Conservation (phyloP, 2,113 vertebrate species). For the Pycnonotus jocosus region DNA sequence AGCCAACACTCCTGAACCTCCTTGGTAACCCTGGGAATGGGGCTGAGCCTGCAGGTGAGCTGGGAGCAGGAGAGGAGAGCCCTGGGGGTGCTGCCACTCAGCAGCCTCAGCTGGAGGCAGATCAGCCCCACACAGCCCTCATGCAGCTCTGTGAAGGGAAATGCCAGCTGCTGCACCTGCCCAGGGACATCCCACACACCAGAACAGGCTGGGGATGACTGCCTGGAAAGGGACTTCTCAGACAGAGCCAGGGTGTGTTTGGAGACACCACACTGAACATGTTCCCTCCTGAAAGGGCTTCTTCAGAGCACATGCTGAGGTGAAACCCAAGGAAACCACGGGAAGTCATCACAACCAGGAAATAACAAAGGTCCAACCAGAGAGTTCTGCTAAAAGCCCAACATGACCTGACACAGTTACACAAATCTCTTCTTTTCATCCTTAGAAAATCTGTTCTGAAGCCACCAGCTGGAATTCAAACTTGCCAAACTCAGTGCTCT, state of each 20-base stretch:
- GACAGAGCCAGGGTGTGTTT: not conserved
- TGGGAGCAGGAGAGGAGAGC: not conserved
- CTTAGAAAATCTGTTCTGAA: not conserved
- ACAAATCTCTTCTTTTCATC: not conserved
- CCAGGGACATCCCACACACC: not conserved
- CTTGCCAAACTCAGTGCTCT: not conserved
- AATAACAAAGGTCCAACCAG: not conserved
- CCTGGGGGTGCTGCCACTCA: not conserved
- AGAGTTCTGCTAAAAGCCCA: not conserved
- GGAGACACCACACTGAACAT: not conserved
- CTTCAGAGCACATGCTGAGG: not conserved
- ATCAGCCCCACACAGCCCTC: not conserved
- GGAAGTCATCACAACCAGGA: not conserved
- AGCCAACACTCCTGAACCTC: not conserved
- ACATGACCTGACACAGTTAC: not conserved
- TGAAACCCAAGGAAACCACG: not conserved
- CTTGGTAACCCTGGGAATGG: accelerated
- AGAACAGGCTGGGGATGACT: too few species aligned
- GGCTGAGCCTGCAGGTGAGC: too few species aligned
- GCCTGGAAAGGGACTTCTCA: not conserved
- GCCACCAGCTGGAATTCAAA: not conserved
- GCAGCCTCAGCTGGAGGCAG: not conserved
- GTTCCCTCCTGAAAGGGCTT: not conserved
- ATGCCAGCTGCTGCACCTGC: not conserved
- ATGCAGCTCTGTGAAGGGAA: accelerated